Evolutionary conservation across 2,888 invertebrate genomes (phyloP).

Genomic region (Napeogenes inachia): DNA sequence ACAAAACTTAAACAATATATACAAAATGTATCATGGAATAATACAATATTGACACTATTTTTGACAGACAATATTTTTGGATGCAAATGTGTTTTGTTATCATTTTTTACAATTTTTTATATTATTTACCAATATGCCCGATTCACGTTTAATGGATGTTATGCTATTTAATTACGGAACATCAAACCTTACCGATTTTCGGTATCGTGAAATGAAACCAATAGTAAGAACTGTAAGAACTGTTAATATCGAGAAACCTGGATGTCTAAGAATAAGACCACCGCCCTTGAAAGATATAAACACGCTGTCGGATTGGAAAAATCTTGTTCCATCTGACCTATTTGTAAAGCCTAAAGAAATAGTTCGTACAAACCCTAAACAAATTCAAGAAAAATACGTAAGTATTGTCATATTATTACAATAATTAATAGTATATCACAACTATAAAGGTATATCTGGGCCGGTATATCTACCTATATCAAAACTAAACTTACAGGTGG

Average conservation of each 20-base stretch:
- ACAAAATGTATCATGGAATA: too few species aligned
- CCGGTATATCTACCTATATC: too few species aligned
- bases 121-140: conserved; percentile 21
- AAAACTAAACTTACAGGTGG: too few species aligned
- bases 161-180: conserved; percentile 43
- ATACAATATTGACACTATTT: too few species aligned
- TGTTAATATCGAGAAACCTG: conserved; percentile 30
- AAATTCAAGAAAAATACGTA: conserved; percentile 36
- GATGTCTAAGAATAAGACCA: conserved; percentile 20
- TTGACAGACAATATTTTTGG: not conserved
- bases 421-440: too few species aligned
- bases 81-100: not conserved
- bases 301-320: conserved; percentile 39
- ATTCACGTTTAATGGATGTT: conserved; percentile 24
- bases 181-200: conserved; percentile 34
- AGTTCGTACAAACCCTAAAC: conserved; percentile 35
- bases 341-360: conserved; percentile 38
- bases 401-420: conserved; percentile 15
- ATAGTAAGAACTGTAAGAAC: conserved; percentile 33
- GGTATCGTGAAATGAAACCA: conserved; percentile 26
- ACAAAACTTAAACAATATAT: too few species aligned
- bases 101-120: conserved; percentile 8
- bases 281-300: conserved; percentile 39
- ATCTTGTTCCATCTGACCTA: conserved; percentile 35
- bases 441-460: too few species aligned